These are phyloP conservation scores for Serrognathus titanus DNA, from an alignment of 2,888 invertebrate genomes.

Conservation along the genomic window DNA sequence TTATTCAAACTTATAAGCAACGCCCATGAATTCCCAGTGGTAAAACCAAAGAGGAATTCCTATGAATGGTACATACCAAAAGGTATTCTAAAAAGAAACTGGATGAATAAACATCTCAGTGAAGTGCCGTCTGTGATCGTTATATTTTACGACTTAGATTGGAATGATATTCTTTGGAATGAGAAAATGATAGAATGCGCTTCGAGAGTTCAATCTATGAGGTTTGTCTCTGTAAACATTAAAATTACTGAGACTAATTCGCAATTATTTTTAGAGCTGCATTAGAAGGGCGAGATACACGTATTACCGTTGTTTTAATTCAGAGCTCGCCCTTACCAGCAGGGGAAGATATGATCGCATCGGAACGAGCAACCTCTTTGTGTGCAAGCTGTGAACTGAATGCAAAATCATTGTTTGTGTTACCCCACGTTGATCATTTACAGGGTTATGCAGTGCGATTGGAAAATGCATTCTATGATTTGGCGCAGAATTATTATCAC, in stretches of 20 bases:
- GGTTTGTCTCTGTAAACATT: slow-evolving; percentile 42
- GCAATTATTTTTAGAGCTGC: slow-evolving; percentile 55
- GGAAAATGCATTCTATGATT: slow-evolving; percentile 91
- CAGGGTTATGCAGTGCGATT: slow-evolving; percentile 70
- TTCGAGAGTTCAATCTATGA: slow-evolving; percentile 77
- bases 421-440: slow-evolving; percentile 84
- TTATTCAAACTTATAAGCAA: slow-evolving; percentile 78
- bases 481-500: slow-evolving; percentile 90
- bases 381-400: slow-evolving; percentile 90
- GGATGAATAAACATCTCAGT: slow-evolving; percentile 91
- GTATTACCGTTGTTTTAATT: slow-evolving; percentile 84
- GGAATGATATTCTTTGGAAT: slow-evolving; percentile 93
- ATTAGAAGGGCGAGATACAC: slow-evolving; percentile 68
- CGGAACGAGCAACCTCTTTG: slow-evolving; percentile 86
- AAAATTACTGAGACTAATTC: neutral
- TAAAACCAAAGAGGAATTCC: slow-evolving; percentile 81
- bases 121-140: slow-evolving; percentile 90
- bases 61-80: slow-evolving; percentile 96
- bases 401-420: slow-evolving; percentile 86
- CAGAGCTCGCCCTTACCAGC: slow-evolving; percentile 78
- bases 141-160: slow-evolving; percentile 94
- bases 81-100: slow-evolving; percentile 90
- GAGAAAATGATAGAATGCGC: slow-evolving; percentile 94
- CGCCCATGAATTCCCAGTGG: slow-evolving; percentile 83
- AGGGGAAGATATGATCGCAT: slow-evolving; percentile 79